These are phyloP conservation scores for Pristionchus exspectatus DNA, from an alignment of 2,888 invertebrate genomes.

Conservation along the genomic window DNA sequence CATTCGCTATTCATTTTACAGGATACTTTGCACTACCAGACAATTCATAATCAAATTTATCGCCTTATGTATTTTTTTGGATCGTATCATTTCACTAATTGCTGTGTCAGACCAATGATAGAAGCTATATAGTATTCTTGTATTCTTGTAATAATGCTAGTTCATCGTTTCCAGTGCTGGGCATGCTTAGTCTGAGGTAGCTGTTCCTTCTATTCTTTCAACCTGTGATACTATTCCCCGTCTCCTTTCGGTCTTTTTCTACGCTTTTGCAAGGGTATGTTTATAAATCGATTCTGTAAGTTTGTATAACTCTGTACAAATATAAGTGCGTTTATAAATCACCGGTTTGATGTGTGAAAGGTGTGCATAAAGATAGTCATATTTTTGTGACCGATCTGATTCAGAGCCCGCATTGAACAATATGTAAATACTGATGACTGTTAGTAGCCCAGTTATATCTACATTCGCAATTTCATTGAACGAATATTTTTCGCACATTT, in stretches of 20 bases:
- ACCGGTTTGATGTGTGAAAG: constrained; percentile 6
- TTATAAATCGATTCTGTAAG: background rate
- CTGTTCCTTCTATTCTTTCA: background rate
- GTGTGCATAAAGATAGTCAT: background rate
- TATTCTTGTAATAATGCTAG: constrained; percentile 6
- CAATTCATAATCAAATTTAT: no score
- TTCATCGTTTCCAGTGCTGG: background rate
- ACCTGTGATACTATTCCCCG: background rate
- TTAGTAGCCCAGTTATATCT: no score
- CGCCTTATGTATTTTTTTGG: background rate
- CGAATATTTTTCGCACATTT: background rate
- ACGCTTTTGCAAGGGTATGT: background rate
- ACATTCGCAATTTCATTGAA: no score
- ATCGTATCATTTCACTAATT: background rate
- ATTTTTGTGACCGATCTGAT: background rate
- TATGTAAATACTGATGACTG: background rate
- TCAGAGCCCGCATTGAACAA: background rate
- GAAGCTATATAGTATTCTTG: background rate
- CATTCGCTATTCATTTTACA: background rate
- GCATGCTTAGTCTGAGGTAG: background rate
- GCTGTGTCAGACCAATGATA: background rate
- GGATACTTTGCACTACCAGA: background rate
- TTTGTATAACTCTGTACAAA: background rate
- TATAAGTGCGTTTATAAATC: background rate
- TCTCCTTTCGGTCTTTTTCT: background rate